These are phyloP conservation scores for Dermolepida albohirtum DNA, from an alignment of 2,888 invertebrate species.

Conservation along the genomic window DNA sequence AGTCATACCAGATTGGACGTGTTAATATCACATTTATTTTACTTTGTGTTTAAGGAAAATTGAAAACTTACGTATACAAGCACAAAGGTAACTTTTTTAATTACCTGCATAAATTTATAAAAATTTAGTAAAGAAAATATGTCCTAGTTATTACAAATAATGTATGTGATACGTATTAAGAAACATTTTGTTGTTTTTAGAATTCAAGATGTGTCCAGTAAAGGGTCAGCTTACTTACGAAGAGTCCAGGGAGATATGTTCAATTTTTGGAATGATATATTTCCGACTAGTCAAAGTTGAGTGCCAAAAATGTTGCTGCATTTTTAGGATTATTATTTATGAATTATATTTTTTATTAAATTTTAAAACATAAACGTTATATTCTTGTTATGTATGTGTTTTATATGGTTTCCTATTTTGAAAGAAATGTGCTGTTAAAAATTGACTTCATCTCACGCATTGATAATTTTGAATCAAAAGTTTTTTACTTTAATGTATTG, in stretches of 20 bases:
- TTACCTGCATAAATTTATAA: too few species aligned
- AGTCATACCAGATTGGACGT: too few species aligned
- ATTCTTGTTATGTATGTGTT: conserved; percentile 3
- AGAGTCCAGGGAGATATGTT: conserved; percentile 14
- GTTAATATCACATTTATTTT: too few species aligned
- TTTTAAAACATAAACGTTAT: conserved; percentile 23
- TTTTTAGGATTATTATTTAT: conserved; percentile 7
- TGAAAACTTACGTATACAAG: too few species aligned
- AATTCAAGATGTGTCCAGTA: conserved; percentile 29
- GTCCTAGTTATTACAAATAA: background rate
- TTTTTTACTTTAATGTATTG: too few species aligned
- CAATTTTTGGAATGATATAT: conserved; percentile 14
- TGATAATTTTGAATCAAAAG: too few species aligned
- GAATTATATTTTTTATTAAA: conserved; percentile 8
- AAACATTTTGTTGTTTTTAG: conserved; percentile 10
- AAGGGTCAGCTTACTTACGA: conserved; percentile 17
- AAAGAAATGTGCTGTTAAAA: too few species aligned
- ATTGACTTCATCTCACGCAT: too few species aligned
- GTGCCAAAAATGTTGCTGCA: background rate
- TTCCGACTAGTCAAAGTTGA: conserved; percentile 5
- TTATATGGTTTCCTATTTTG: background rate
- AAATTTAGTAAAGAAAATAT: conserved; percentile 3
- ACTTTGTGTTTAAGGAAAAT: too few species aligned
- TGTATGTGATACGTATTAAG: background rate
- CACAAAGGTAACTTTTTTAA: too few species aligned